These are phyloP conservation scores for Rhagoletis zephyria DNA, from an alignment of 1,140 invertebrate genomes.

Conservation along the genomic window DNA sequence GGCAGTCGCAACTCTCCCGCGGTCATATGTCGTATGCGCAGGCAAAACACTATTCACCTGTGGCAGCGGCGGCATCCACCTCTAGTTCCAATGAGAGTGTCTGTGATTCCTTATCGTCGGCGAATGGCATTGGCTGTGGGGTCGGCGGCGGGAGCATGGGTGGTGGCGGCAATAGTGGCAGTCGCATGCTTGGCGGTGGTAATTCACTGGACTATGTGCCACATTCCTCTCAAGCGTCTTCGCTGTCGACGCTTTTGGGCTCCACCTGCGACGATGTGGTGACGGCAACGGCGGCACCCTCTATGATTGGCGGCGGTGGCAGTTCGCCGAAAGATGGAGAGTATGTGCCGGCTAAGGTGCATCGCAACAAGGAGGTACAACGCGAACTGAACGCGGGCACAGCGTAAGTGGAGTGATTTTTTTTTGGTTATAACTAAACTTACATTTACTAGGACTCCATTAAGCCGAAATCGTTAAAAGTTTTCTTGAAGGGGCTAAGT, in stretches of 20 bases:
- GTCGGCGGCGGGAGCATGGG: conserved; percentile 40
- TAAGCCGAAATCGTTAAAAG: too few species aligned
- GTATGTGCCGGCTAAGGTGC: conserved; percentile 71
- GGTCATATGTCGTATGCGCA: conserved; percentile 65
- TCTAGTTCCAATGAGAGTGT: conserved; percentile 85
- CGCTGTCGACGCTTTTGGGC: conserved; percentile 65
- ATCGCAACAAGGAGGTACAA: conserved; percentile 72
- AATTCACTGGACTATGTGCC: conserved; percentile 65
- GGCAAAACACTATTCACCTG: conserved; percentile 66
- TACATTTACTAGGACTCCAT: too few species aligned
- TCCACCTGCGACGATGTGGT: conserved; percentile 70
- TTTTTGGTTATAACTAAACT: not conserved
- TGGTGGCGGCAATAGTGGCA: conserved; percentile 58
- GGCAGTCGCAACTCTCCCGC: conserved; percentile 66
- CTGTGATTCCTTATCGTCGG: conserved; percentile 77
- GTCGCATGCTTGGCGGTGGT: conserved; percentile 58
- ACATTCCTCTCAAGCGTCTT: conserved; percentile 64
- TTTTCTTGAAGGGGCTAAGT: too few species aligned
- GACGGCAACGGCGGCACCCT: conserved; percentile 64
- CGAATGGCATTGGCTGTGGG: conserved; percentile 66
- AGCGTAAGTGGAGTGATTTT: conserved; percentile 63
- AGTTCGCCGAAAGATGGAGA: conserved; percentile 64
- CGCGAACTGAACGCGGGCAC: conserved; percentile 68
- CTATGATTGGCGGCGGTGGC: conserved; percentile 63
- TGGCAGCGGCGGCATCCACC: conserved; percentile 72